Base-by-base conservation (phyloP, 2,797 vertebrate genomes). In the Anableps anableps region DNA sequence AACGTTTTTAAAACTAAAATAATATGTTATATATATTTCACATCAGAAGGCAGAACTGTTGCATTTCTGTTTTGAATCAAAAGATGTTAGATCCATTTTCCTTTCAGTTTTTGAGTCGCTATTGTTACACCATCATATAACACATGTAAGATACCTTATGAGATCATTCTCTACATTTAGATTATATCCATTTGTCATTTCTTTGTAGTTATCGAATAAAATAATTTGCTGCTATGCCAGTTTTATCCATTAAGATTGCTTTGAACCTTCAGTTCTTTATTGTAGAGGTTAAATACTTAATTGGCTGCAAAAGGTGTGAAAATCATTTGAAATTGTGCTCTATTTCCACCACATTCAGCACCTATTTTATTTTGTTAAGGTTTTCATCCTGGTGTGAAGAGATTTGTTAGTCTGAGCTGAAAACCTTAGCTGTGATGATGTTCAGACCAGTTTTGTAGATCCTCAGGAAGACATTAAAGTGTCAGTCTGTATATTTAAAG, bases 401-500 rank as follows among this genome's bases (percentile, higher is more conserved):
- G 58, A 14, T 76, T 26, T 34, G 62, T 80, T 78, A 38, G 14
- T 80, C 74, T 78, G 36, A 81, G 47, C 8, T 55, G 38, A 11
- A 78, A 43, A 72, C 72, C 43, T 4, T 26, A 82, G 60, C n/a
- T 0, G 71, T 16, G 50, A 60, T n/a, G 74, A 79, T 78, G 76
- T 70, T 80, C 72, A 66, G 62, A 76, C 1, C 14, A 77, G 74
- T 60, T n/a, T 64, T 60, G 38, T 23, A 60, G 76, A 66, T 88
- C 47, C 41, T 34, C 62, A 80, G 19, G 70, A 85, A 29, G 80
- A 82, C 78, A 80, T 85, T 60, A 47, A 87, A 80, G 71, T 74
- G 80, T 86, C 80, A 76, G 74, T 55, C 85, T 78, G 45, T 80
- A 47, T 60, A 83, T 90, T 88, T 66, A 60, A 76, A 83, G 17